A percentile compares a stretch with the other conserved stretches of the same genome.
phyloP scores from a whole-genome alignment of 2,113 vertebrate species.

The Ailuropoda melanoleuca region DNA sequence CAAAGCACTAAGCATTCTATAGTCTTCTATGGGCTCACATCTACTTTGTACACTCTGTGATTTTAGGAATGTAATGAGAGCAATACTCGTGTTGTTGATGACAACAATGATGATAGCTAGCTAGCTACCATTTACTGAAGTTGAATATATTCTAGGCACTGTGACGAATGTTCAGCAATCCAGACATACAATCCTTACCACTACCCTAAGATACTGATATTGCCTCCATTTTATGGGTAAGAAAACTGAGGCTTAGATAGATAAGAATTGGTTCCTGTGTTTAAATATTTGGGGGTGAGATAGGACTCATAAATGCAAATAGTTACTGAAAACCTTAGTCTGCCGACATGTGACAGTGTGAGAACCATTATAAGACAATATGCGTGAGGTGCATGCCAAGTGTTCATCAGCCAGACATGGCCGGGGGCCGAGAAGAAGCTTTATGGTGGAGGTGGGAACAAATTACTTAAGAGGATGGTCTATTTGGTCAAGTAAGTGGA shows the following conservation, averaged over 20 bases:
- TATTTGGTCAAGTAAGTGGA: constrained; percentile 30
- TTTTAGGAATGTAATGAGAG: background rate
- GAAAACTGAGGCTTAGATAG: background rate
- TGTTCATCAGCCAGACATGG: background rate
- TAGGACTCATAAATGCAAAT: background rate
- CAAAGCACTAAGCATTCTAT: background rate
- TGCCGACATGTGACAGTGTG: background rate
- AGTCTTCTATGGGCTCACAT: background rate
- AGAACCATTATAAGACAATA: background rate
- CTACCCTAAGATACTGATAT: background rate
- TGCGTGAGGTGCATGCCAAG: fast-evolving
- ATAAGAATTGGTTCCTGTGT: background rate
- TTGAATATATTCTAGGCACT: background rate
- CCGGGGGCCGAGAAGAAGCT: fast-evolving
- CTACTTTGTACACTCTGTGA: background rate
- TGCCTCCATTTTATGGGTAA: background rate
- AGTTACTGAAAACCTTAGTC: background rate
- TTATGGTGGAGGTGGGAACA: background rate
- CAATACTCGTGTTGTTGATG: background rate
- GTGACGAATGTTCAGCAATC: background rate
- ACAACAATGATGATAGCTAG: background rate
- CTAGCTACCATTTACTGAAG: background rate
- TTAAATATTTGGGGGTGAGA: background rate
- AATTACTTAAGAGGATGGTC: background rate
- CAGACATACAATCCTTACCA: too few relatives aligned